These are phyloP conservation scores for Ceratosolen fusciceps DNA, from an alignment of 1,140 invertebrate species.

Conservation along the genomic window DNA sequence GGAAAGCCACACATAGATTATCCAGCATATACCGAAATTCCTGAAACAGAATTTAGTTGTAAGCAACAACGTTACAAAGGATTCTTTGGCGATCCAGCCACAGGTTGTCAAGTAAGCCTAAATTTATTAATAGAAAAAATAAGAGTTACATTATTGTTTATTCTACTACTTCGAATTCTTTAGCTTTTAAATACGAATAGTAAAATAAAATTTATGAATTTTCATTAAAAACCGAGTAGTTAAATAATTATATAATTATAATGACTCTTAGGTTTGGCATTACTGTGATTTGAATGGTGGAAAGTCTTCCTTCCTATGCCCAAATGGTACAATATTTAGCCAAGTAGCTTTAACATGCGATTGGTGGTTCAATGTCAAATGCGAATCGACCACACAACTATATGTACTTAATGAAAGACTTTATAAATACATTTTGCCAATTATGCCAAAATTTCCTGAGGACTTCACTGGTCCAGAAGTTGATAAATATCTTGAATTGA, in stretches of 20 bases:
- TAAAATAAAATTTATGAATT: not conserved
- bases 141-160: too few relatives aligned
- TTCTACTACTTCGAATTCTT: too few relatives aligned
- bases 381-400: conserved; percentile 83
- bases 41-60: conserved; percentile 85
- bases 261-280: conserved; percentile 82
- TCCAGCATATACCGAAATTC: conserved; percentile 83
- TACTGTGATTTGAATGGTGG: conserved; percentile 93
- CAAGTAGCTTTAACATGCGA: conserved; percentile 89
- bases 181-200: too few relatives aligned
- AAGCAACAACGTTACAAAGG: conserved; percentile 89
- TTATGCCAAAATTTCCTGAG: conserved; percentile 88
- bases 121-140: not conserved
- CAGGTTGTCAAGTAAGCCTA: conserved; percentile 81
- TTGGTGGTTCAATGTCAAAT: conserved; percentile 94
- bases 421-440: conserved; percentile 88
- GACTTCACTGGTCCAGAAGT: conserved; percentile 88
- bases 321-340: conserved; percentile 92
- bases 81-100: conserved; percentile 90
- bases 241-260: not conserved
- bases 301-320: conserved; percentile 90
- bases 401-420: conserved; percentile 90
- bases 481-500: conserved; percentile 85
- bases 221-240: not conserved
- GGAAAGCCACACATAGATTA: conserved; percentile 87